Evolutionary conservation across 2,888 invertebrate genomes (phyloP).

Genomic region (Heliothis peltigera): DNA sequence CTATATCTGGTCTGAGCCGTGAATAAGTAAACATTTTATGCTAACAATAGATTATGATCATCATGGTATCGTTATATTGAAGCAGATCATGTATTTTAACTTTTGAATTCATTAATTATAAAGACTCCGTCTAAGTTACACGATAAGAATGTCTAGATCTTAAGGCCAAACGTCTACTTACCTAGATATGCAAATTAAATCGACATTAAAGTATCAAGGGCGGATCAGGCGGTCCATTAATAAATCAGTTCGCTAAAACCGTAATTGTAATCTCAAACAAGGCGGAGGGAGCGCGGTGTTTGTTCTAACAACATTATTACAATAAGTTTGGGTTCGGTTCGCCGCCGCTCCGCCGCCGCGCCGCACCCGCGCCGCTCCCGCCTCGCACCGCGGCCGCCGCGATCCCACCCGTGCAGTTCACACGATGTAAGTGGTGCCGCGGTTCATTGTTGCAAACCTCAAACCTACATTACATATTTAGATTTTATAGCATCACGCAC

Average conservation of each 20-base stretch:
- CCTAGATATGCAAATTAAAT: slow-evolving; percentile 84
- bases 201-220: slow-evolving; percentile 89
- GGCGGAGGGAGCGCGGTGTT: slow-evolving; percentile 85
- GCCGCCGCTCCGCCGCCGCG: slow-evolving; percentile 64
- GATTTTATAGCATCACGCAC: slow-evolving; percentile 21
- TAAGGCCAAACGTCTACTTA: slow-evolving; percentile 46
- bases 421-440: slow-evolving; percentile 64
- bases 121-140: background rate
- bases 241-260: slow-evolving; percentile 90
- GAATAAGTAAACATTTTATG: background rate
- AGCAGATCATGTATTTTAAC: background rate
- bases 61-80: background rate
- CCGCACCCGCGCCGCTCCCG: slow-evolving; percentile 42
- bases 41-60: background rate
- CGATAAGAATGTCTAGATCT: slow-evolving; percentile 27
- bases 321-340: slow-evolving; percentile 87
- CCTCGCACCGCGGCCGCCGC: slow-evolving; percentile 38
- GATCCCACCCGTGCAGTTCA: slow-evolving; percentile 73
- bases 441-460: slow-evolving; percentile 55
- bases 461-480: slow-evolving; percentile 34
- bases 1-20: no score
- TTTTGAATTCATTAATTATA: background rate
- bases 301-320: slow-evolving; percentile 90
- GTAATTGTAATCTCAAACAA: slow-evolving; percentile 90
- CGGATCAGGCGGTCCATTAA: slow-evolving; percentile 89